A percentile compares a stretch with the other conserved stretches of the same genome.
Evolutionary conservation across 2,888 invertebrate species (phyloP).

Genomic region (Pachycephus smyrnensis): DNA sequence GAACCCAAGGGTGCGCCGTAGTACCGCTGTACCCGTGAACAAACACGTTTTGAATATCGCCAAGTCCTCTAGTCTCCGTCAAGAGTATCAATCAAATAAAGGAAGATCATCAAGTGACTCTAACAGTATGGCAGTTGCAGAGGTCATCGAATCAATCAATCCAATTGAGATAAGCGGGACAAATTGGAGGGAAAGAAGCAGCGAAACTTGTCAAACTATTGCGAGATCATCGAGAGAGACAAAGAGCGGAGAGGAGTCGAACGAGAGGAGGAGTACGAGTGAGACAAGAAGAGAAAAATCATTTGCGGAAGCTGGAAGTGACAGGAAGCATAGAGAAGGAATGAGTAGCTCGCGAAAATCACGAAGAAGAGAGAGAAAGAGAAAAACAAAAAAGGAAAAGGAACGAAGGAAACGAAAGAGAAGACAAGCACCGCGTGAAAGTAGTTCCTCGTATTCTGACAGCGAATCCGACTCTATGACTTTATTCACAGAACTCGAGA

Average conservation of each 20-base stretch:
- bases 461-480: conserved; percentile 15
- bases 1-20: neutral
- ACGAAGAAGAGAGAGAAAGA: conserved; percentile 37
- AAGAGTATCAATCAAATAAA: neutral
- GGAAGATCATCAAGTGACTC: neutral
- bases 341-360: conserved; percentile 26
- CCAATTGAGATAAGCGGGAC: neutral
- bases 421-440: conserved; percentile 8
- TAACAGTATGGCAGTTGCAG: neutral
- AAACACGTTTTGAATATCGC: neutral
- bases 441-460: neutral
- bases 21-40: neutral
- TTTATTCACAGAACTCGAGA: conserved; percentile 50
- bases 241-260: conserved; percentile 14
- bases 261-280: conserved; percentile 53
- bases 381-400: conserved; percentile 37
- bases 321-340: conserved; percentile 48
- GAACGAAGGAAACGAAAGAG: conserved; percentile 32
- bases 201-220: conserved; percentile 15
- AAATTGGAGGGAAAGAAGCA: conserved; percentile 8
- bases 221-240: conserved; percentile 13
- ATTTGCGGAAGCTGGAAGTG: conserved; percentile 56
- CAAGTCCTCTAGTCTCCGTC: neutral
- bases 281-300: conserved; percentile 60
- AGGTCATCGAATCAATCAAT: neutral